Evolutionary conservation across 30 jellyfish, hydroid and myxozoan genomes (phyloP).

Genomic region (Cassiopea andromeda): DNA sequence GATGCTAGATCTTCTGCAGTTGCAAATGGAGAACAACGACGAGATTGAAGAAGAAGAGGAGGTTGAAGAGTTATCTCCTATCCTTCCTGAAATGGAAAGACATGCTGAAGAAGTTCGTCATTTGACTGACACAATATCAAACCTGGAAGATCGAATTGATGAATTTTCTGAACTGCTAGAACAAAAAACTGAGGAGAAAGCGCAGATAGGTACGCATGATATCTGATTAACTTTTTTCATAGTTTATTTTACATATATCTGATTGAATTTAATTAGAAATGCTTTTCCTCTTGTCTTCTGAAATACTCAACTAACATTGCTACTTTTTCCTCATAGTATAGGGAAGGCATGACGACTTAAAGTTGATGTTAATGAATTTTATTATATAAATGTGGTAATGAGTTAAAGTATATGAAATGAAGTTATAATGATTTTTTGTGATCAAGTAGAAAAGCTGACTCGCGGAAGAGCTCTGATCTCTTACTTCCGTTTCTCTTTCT

Average conservation of each 20-base stretch:
- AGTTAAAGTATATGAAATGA: no score
- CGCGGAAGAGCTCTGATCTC: no score
- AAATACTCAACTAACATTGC: no score
- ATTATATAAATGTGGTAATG: no score
- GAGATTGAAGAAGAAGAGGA: conserved; percentile 13
- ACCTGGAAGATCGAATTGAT: conserved; percentile 69
- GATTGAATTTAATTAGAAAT: no score
- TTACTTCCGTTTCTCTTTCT: no score
- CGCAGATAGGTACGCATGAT: conserved; percentile 26
- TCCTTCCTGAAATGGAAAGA: conserved; percentile 35
- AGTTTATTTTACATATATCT: neutral
- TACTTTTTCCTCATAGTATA: no score
- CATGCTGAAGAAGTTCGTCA: conserved; percentile 74
- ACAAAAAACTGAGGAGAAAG: conserved; percentile 63
- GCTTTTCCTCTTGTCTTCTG: no score
- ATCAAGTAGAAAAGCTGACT: no score
- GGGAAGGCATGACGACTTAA: no score
- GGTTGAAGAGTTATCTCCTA: conserved; percentile 2
- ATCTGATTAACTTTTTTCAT: neutral
- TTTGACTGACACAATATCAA: conserved; percentile 67
- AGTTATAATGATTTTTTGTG: no score
- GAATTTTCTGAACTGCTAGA: conserved; percentile 69
- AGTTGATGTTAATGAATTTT: no score
- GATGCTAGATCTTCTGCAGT: conserved; percentile 75
- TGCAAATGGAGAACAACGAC: conserved; percentile 65